Evolutionary conservation across 1,140 invertebrate species (phyloP).

Genomic region (Papilio polyxenes): DNA sequence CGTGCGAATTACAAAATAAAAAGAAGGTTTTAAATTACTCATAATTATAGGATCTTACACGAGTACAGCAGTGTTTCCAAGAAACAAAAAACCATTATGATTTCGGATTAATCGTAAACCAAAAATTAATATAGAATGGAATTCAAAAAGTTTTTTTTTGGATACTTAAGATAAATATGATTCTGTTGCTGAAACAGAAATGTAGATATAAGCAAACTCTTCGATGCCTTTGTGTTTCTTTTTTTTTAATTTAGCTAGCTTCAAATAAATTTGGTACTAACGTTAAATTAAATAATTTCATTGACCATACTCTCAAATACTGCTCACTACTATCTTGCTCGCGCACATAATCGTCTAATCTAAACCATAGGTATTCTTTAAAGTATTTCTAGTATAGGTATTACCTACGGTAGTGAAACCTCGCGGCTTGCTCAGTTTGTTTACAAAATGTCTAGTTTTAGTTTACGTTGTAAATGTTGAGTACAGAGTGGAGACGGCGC

Average conservation of each 20-base stretch:
- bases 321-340: not conserved
- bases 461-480: slow-evolving; percentile 5
- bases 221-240: too few species aligned
- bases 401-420: not conserved
- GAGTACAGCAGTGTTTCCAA: not conserved
- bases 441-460: not conserved
- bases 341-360: not conserved
- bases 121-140: not conserved
- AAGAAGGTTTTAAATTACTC: slow-evolving; percentile 11
- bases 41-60: slow-evolving; percentile 10
- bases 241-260: not conserved
- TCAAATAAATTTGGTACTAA: too few species aligned
- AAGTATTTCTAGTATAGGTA: not conserved
- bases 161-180: not conserved
- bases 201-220: not conserved
- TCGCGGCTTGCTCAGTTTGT: not conserved
- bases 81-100: slow-evolving; percentile 23
- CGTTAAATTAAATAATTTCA: too few species aligned
- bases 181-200: not conserved
- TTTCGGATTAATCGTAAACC: slow-evolving; percentile 1
- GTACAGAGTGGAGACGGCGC: slow-evolving; percentile 51
- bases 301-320: not conserved
- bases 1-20: slow-evolving; percentile 10
- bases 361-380: not conserved
- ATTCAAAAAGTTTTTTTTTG: not conserved